These are phyloP conservation scores for Cotesia glomerata DNA, from an alignment of 1,140 invertebrate species.

Conservation along the genomic window DNA sequence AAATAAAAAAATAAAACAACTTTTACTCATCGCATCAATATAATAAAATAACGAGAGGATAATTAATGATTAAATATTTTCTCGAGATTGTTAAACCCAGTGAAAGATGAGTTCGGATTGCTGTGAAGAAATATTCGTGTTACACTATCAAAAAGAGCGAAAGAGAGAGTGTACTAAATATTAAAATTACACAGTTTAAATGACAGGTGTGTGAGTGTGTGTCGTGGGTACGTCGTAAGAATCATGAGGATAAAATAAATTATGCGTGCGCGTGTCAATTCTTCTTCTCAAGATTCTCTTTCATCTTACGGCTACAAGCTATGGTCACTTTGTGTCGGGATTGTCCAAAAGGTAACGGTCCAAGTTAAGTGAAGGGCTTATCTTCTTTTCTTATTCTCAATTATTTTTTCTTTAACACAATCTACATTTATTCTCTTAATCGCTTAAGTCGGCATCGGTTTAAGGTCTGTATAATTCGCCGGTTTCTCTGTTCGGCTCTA, in stretches of 20 bases:
- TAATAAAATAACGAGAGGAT: neutral
- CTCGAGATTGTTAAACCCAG: neutral
- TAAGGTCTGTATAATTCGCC: no score
- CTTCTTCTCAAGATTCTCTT: neutral
- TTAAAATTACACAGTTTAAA: no score
- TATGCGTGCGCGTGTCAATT: neutral
- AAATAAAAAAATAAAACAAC: neutral
- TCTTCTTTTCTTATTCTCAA: neutral
- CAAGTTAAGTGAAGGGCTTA: constrained; percentile 3
- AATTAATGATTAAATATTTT: neutral
- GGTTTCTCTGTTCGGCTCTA: no score
- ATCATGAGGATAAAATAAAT: constrained; percentile 2
- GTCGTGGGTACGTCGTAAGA: neutral
- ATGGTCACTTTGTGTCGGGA: no score
- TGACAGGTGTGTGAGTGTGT: no score
- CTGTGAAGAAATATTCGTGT: neutral
- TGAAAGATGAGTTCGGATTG: neutral
- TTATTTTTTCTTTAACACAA: neutral
- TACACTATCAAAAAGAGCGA: neutral
- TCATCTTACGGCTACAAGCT: neutral
- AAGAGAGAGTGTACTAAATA: neutral
- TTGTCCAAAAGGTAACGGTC: neutral
- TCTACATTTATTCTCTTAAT: no score
- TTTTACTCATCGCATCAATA: neutral
- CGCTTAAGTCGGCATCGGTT: no score